A percentile compares a stretch with the other conserved stretches of the same genome.
Conservation (phyloP, 1,140 invertebrate species). For the Pseudomyrmex gracilis region DNA sequence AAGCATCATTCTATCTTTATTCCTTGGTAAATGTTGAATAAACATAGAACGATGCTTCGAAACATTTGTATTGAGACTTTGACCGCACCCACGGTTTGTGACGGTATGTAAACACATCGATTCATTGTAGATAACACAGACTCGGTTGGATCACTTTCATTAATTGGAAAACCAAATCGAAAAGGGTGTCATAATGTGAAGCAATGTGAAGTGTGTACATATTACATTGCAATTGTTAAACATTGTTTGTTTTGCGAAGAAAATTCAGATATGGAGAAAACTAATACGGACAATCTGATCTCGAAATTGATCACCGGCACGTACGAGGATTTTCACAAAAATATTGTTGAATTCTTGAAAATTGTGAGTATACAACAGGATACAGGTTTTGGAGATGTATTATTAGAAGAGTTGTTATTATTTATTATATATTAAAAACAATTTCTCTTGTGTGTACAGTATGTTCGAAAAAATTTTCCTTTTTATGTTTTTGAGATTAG, state of each 20-base stretch:
- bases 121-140: too few relatives aligned
- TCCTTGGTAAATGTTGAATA: too few relatives aligned
- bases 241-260: neutral
- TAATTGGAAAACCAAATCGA: too few relatives aligned
- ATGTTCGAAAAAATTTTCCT: neutral
- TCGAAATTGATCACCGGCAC: conserved; percentile 70
- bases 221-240: too few relatives aligned
- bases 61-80: too few relatives aligned
- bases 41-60: too few relatives aligned
- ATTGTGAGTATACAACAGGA: conserved; percentile 72
- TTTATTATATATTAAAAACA: neutral
- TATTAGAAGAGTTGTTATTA: conserved; percentile 2
- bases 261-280: conserved; percentile 31
- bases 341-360: conserved; percentile 75
- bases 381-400: conserved; percentile 15
- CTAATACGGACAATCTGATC: conserved; percentile 70
- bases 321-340: conserved; percentile 68
- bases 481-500: conserved; percentile 27
- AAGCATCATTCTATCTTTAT: too few relatives aligned
- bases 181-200: too few relatives aligned
- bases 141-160: neutral
- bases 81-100: too few relatives aligned
- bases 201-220: too few relatives aligned
- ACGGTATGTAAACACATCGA: too few relatives aligned
- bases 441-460: neutral